Evolutionary conservation across 1,140 invertebrate genomes (phyloP), one percentile per base, ranked within the genome.

Genomic region (Phymastichus coffea): DNA sequence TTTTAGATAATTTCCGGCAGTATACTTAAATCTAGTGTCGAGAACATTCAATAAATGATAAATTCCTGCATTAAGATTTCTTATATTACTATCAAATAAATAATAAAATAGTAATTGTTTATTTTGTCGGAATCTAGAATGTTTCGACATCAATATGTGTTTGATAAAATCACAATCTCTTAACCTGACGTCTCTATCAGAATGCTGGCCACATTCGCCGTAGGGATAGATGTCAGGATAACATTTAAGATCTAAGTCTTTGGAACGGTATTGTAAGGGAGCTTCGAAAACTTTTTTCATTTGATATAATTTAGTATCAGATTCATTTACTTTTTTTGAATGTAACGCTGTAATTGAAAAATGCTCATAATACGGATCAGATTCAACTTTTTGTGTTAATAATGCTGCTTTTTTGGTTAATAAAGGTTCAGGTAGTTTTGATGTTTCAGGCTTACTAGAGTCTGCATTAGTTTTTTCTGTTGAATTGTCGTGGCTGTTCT

Each of bases 71-170:
- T 37, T 56, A 19, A 71, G 49, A 63, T 70, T 64, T 26, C 69
- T 64, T 23, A 67, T 66, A 40, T 67, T 70, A 33, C 46, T 41
- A 57, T 72, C 61, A 65, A 69, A 62, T n/a, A 70, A 49, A 14
- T 70, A 61, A 64, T 62, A 69, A 41, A 73, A 72, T 23, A 71
- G 19, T 54, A 70, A 71, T 63, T 72, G 70, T 22, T 67, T 57
- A 63, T 72, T 68, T 43, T 64, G 56, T 37, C 70, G 41, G 62
- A 66, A 73, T 59, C 64, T 57, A 3, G 66, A 9, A 65, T 69
- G 59, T 43, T 61, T 66, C 0, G 68, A 73, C 61, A 58, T 63
- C 35, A 73, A 60, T 48, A 33, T 63, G 17, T 10, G 14, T 64
- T 70, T 70, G 4, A 69, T 69, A 40, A 63, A 75, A 40, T 70